Evolutionary conservation across 2,113 vertebrate genomes (phyloP), one percentile per base, ranked within the genome.

Genomic region (Ardeotis arabs): DNA sequence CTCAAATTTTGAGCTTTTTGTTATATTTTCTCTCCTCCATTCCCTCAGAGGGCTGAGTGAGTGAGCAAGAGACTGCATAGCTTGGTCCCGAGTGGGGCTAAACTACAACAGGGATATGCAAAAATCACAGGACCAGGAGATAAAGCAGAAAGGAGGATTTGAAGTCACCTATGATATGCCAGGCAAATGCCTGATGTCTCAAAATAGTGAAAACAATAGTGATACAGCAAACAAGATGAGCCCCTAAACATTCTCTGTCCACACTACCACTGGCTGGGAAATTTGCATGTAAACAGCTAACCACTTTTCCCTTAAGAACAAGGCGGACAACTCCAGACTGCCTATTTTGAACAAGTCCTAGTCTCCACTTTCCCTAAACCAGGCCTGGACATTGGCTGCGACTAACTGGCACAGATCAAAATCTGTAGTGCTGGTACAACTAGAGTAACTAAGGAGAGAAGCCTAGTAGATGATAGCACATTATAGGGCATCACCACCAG

Each of bases 301-400:
- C 2, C 17, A n/a, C 12, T 22, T 17, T 25, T 63, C n/a, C 59
- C 45, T 87, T 39, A 39, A 67, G 80, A 73, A 37, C 15, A 31
- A 15, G 20, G 37, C 22, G 23, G 12, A 19, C 35, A 67, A 33
- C 31, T 41, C 52, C 76, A 72, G 77, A 14, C 1, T 52, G 37
- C 45, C 39, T 3, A 5, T 14, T 45, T 24, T 25, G 29, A 39
- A 37, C 28, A 59, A 15, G 6, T 15, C 24, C 24, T 49, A 41
- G 17, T 28, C 22, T 25, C 23, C 7, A 4, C 39, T 12, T 14
- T 27, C 53, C 52, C 62, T 50, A 39, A 62, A 35, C 17, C 28
- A 47, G 0, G 0, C 33, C 33, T 28, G 53, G 31, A 64, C 13
- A 12, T 0, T 24, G 39, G 16, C 41, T 78, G 19, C 3, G 2